These are phyloP conservation scores for Cabera pusaria DNA, from an alignment of 2,888 invertebrate species.

Conservation along the genomic window DNA sequence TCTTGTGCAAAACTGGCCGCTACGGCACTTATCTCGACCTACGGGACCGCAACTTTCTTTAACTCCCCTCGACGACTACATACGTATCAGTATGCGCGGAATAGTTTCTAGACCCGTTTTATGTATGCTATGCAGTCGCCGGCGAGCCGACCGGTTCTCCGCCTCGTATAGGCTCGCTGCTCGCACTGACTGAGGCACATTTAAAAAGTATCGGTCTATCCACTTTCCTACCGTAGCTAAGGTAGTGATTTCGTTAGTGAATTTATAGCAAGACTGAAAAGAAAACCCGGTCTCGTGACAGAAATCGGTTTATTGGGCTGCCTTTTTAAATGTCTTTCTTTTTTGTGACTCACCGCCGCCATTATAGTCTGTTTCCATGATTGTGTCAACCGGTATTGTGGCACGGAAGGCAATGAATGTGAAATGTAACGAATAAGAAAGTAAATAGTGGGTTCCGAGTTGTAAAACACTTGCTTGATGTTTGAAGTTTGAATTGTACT, in stretches of 20 bases:
- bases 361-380: conserved; percentile 24
- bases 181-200: conserved; percentile 23
- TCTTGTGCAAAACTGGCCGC: conserved; percentile 39
- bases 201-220: conserved; percentile 23
- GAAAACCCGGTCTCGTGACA: conserved; percentile 26
- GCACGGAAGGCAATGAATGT: conserved; percentile 29
- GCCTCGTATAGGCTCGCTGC: conserved; percentile 31
- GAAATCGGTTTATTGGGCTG: conserved; percentile 33
- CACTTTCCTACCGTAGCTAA: conserved; percentile 32
- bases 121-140: conserved; percentile 27
- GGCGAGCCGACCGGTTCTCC: conserved; percentile 44
- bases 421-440: conserved; percentile 19
- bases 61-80: conserved; percentile 38
- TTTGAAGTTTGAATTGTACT: conserved; percentile 4
- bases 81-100: conserved; percentile 30
- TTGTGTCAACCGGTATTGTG: conserved; percentile 29
- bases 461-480: conserved; percentile 8
- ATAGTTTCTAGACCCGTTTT: conserved; percentile 48
- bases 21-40: conserved; percentile 63
- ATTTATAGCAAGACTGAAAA: conserved; percentile 35
- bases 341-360: conserved; percentile 13
- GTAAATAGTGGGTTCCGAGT: conserved; percentile 14
- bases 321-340: conserved; percentile 17
- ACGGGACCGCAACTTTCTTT: conserved; percentile 72
- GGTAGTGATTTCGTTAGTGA: conserved; percentile 28